Conservation (phyloP, 2,113 vertebrate genomes). For the Labrus mixtus region DNA sequence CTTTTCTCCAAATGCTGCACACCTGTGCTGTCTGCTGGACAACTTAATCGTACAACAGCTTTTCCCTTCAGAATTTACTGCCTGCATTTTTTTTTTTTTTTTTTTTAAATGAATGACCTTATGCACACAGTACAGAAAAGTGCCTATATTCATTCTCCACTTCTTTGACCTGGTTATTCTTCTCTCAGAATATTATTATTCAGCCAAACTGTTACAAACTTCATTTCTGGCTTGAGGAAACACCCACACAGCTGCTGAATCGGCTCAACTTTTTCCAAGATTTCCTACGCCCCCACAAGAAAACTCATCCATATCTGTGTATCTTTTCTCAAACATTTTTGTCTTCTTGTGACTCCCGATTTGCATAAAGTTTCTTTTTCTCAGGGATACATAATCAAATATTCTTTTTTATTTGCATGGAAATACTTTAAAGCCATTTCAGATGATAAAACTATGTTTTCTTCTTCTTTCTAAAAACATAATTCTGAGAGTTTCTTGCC, state of each 20-base stretch:
- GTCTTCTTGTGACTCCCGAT: constrained; percentile 8
- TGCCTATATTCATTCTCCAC: background rate
- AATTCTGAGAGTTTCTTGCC: background rate
- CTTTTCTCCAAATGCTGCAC: constrained; percentile 20
- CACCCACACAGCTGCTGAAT: constrained; percentile 47
- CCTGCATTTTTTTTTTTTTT: background rate
- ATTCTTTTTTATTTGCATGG: background rate
- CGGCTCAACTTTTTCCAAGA: constrained; percentile 33
- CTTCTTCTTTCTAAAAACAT: too few relatives aligned
- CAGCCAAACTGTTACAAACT: constrained; percentile 29
- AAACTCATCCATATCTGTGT: constrained; percentile 22
- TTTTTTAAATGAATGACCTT: background rate
- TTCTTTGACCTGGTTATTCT: background rate
- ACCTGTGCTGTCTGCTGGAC: constrained; percentile 20
- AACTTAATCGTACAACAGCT: constrained; percentile 1
- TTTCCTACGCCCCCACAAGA: constrained; percentile 15
- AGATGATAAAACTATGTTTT: too few relatives aligned
- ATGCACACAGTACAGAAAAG: background rate
- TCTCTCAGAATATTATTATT: background rate
- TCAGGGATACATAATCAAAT: background rate
- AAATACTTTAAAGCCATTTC: background rate
- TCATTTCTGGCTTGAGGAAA: constrained; percentile 35
- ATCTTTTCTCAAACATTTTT: constrained; percentile 30
- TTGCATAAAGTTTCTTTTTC: constrained; percentile 8
- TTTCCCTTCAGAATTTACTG: background rate